Evolutionary conservation across 2,888 invertebrate species (phyloP).

Genomic region (Dastarcus helophoroides): DNA sequence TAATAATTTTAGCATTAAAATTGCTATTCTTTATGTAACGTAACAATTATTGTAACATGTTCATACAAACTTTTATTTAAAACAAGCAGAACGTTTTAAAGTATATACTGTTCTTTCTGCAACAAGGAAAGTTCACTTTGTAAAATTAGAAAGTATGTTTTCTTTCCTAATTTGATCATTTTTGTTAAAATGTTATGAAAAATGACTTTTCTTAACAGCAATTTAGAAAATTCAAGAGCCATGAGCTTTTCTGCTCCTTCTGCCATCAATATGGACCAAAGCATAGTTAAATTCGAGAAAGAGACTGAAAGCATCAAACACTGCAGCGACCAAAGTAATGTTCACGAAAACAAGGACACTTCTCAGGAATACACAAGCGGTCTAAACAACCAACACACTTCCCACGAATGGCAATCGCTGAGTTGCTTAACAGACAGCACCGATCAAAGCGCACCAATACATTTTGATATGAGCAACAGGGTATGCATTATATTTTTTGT

Average conservation of each 20-base stretch:
- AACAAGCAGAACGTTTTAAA: too few relatives aligned
- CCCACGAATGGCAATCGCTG: conserved; percentile 68
- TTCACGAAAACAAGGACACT: conserved; percentile 33
- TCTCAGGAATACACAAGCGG: conserved; percentile 29
- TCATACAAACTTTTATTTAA: too few relatives aligned
- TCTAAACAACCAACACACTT: conserved; percentile 37
- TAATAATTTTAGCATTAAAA: too few relatives aligned
- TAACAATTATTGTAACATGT: too few relatives aligned
- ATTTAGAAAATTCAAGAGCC: conserved; percentile 58
- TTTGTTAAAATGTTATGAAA: too few relatives aligned
- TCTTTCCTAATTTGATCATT: too few relatives aligned
- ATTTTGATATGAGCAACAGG: conserved; percentile 87
- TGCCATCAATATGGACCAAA: conserved; percentile 66
- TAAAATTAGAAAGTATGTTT: too few relatives aligned
- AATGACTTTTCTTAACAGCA: too few relatives aligned
- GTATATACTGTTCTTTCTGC: too few relatives aligned
- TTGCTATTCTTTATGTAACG: too few relatives aligned
- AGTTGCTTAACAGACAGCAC: conserved; percentile 83
- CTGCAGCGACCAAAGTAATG: conserved; percentile 27
- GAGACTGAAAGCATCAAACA: conserved; percentile 38
- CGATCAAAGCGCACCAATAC: conserved; percentile 81
- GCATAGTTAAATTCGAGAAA: conserved; percentile 57
- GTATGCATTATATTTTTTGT: conserved; percentile 38
- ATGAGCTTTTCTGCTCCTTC: conserved; percentile 80
- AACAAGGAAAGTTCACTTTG: too few relatives aligned